Base-by-base conservation (phyloP, 2,888 invertebrate species). In the Pyrocoelia pectoralis region DNA sequence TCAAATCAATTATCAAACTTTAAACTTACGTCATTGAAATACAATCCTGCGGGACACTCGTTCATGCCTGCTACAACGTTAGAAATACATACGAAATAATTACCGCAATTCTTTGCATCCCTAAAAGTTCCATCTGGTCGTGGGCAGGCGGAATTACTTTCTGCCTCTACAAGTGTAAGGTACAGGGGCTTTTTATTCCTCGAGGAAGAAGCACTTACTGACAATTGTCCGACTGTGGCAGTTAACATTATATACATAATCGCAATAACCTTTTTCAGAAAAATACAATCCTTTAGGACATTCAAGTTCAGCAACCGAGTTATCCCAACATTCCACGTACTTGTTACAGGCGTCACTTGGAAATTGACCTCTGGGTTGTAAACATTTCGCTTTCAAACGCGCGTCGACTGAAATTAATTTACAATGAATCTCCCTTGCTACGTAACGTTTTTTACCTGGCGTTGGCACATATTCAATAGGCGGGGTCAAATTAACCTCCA, bases 311-410 rank as follows among this genome's bases (percentile, higher is more conserved):
- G 86, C 83, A 0, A 86, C 88, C 68, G 84, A 83, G 0, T 87
- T 89, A 70, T 90, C 89, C 90, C 90, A 90, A 75, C 90, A 91
- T 77, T 90, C 89, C 10, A 90, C 73, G 75, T 87, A 91, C 71
- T 84, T 87, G 41, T 84, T 84, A 72, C 90, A 91, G 3, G 83
- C 77, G 0, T 84, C 82, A 8, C 87, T 86, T 0, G 88, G 85
- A 67, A 89, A 88, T 74, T 89, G 90, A 1, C 89, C 86, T 49
- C 88, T 81, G 24, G 83, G 82, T 8, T 82, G 81, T 24, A 81
- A 73, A 62, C 87, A 87, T 50, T 72, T 73, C 54, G 69, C 70
- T 40, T 65, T 66, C 17, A 79, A 54, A 60, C 59, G 56, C 12
- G 43, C 51, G 17, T 61, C 61, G 24, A 54, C 69, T 69, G 48